Base-by-base conservation (phyloP, 2,113 vertebrate genomes). In the Desmodus rotundus region DNA sequence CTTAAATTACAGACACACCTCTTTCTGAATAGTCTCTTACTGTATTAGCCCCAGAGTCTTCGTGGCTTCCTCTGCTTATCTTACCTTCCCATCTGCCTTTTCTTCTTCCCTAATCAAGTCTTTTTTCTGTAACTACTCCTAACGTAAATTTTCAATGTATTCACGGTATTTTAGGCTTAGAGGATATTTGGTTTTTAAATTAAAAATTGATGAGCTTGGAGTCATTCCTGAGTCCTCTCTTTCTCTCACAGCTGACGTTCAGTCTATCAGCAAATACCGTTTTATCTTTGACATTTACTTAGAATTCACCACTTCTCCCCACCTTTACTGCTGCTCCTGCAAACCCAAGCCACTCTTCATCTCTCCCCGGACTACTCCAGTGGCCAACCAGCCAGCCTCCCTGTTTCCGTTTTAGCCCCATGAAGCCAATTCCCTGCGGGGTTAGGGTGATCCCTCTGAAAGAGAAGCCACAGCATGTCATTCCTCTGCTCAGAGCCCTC, bases 161-260 rank as follows among this genome's bases (percentile, higher is more conserved):
- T 56, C 11, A n/a, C 14, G 28, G 56, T n/a, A 47, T 36, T 82
- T 91, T 33, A 58, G 45, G n/a, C 31, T 87, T 33, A 36, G n/a
- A 43, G 87, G 63, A 26, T 28, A 73, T 67, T 80, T 74, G 74
- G 38, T 41, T 87, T 92, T 89, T 56, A 89, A 95, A 36, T 73
- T 28, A n/a, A 54, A 90, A n/a, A 17, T 58, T 19, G 56, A 24
- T 81, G 82, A 36, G n/a, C n/a, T 85, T 68, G 28, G 31, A 54
- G 77, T 56, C 14, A 26, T 63, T 65, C 24, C 12, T 47, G 52
- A 38, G 24, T 65, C 36, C n/a, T 61, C 24, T 31, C 12, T 65
- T 63, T 41, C 28, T 58, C 56, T 76, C 16, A n/a, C 1, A n/a
- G 1, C 11, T 38, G 36, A 36, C 17, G 0, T 77, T 33, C 56